Evolutionary conservation across 1,140 invertebrate genomes (phyloP).

Genomic region (Phymorhynchus buccinoides): DNA sequence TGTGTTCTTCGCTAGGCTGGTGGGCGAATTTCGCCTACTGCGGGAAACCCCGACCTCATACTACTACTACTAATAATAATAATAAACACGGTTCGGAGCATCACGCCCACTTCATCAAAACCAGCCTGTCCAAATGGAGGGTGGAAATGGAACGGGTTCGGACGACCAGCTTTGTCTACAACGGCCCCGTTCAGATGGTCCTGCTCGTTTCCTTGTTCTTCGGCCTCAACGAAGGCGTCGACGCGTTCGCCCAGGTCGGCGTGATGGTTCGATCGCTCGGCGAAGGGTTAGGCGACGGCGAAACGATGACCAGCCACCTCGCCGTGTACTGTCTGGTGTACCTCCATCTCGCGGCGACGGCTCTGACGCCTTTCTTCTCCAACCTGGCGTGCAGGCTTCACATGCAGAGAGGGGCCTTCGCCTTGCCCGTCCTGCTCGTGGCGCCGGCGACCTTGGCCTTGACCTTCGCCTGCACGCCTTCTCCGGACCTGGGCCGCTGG

Average conservation of each 20-base stretch:
- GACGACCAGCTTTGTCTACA: conserved; percentile 38
- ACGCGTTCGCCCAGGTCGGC: neutral
- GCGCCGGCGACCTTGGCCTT: conserved; percentile 42
- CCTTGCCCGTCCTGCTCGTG: conserved; percentile 49
- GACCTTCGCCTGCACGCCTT: conserved; percentile 27
- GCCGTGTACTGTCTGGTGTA: conserved; percentile 37
- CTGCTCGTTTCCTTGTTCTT: conserved; percentile 4
- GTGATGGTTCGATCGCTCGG: conserved; percentile 22
- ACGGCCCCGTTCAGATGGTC: conserved; percentile 38
- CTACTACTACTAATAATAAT: too few relatives aligned
- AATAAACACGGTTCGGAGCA: too few relatives aligned
- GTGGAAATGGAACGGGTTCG: conserved; percentile 27
- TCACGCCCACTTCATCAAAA: too few relatives aligned
- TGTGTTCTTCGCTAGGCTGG: conserved; percentile 88
- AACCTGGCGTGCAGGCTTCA: conserved; percentile 56
- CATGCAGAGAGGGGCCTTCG: conserved; percentile 53
- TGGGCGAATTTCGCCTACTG: conserved; percentile 97
- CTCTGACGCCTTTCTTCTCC: conserved; percentile 45
- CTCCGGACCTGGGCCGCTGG: neutral
- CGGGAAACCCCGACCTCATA: conserved; percentile 59
- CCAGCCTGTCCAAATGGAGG: conserved; percentile 15
- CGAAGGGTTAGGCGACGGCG: neutral
- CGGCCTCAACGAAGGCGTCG: conserved; percentile 4
- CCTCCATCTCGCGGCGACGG: conserved; percentile 33
- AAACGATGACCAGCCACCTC: conserved; percentile 12